Percentiles rank a stretch among this genome's conserved stretches.
phyloP scores from a whole-genome alignment of 1,140 invertebrate genomes.

The Cyrtorhinus lividipennis region DNA sequence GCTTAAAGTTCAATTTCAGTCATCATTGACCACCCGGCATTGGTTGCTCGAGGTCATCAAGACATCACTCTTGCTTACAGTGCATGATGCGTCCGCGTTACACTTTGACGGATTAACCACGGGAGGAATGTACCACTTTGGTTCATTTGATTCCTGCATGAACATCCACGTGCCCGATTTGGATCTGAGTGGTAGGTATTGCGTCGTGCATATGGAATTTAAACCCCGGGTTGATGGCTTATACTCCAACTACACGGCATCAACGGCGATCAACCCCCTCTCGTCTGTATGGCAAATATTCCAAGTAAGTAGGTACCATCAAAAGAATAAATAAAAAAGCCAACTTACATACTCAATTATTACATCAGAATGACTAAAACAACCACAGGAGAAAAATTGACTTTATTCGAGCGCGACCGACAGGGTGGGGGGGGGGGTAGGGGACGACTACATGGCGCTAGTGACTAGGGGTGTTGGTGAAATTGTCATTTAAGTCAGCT shows the following conservation, averaged over 20 bases:
- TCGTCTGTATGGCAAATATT: background rate
- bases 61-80: background rate
- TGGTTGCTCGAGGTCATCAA: background rate
- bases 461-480: too few relatives aligned
- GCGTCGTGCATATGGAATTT: background rate
- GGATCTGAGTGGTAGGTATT: background rate
- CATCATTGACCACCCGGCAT: background rate
- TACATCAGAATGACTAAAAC: too few relatives aligned
- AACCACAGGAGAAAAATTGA: too few relatives aligned
- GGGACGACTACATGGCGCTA: too few relatives aligned
- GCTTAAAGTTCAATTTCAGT: background rate
- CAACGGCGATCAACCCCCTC: background rate
- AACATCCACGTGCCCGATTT: background rate
- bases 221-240: background rate
- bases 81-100: background rate
- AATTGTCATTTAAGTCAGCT: too few relatives aligned
- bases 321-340: too few relatives aligned
- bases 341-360: too few relatives aligned
- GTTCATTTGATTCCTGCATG: background rate
- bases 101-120: background rate
- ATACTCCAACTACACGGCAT: background rate
- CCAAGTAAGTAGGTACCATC: background rate
- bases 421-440: too few relatives aligned
- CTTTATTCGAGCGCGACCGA: too few relatives aligned
- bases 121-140: background rate